A percentile compares a stretch with the other conserved stretches of the same genome.
Evolutionary conservation across 2,113 vertebrate species (phyloP).

Genomic region (Pleuronectes platessa): DNA sequence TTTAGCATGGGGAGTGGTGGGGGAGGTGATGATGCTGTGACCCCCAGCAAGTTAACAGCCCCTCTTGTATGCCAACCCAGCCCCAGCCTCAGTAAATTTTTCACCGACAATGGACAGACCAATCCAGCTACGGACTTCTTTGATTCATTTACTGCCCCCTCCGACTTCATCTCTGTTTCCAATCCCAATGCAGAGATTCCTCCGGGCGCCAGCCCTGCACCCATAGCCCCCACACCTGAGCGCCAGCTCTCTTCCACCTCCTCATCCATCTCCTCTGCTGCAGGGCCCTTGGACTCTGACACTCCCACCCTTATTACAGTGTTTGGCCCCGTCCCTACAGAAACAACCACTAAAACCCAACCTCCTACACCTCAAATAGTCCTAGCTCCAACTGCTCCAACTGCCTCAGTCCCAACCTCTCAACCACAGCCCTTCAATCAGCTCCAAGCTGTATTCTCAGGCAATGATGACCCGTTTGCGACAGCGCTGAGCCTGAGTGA

Average conservation of each 20-base stretch:
- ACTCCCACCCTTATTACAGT: conserved; percentile 68
- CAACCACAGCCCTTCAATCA: conserved; percentile 84
- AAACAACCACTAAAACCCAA: conserved; percentile 55
- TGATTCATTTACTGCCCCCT: conserved; percentile 93
- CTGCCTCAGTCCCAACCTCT: conserved; percentile 64
- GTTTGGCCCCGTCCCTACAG: conserved; percentile 44
- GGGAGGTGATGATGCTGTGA: conserved; percentile 73
- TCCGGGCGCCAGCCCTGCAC: conserved; percentile 61
- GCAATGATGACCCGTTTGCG: conserved; percentile 92
- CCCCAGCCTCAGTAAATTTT: conserved; percentile 97
- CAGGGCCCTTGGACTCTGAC: conserved; percentile 61
- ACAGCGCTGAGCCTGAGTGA: conserved; percentile 95
- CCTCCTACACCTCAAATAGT: conserved; percentile 37
- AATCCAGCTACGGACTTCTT: conserved; percentile 95
- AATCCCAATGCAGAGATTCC: conserved; percentile 90
- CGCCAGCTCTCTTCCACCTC: conserved; percentile 77
- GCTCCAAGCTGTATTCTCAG: conserved; percentile 92
- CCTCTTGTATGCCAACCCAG: conserved; percentile 93
- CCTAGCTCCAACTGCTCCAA: conserved; percentile 63
- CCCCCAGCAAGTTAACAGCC: conserved; percentile 81
- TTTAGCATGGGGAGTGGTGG: conserved; percentile 82
- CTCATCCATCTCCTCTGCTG: conserved; percentile 67
- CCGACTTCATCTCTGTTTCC: conserved; percentile 93
- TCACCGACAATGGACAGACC: conserved; percentile 84
- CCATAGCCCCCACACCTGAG: conserved; percentile 74